Evolutionary conservation across 1,140 invertebrate species (phyloP).

Genomic region (Leptinotarsa lineolata): DNA sequence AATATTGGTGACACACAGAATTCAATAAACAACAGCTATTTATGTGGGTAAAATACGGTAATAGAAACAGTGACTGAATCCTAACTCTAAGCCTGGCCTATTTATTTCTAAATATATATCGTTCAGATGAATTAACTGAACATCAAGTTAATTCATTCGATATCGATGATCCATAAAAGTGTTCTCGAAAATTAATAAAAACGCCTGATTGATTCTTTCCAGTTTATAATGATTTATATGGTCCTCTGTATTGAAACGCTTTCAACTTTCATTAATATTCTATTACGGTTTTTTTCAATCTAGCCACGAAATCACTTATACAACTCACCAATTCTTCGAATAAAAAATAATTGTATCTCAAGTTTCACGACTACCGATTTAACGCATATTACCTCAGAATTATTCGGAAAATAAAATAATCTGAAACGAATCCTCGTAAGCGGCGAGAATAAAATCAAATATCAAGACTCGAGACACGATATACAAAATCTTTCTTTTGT

Average conservation of each 20-base stretch:
- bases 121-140: no score
- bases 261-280: neutral
- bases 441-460: neutral
- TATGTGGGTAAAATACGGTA: no score
- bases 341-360: constrained; percentile 1
- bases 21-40: no score
- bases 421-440: neutral
- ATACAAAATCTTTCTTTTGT: neutral
- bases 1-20: no score
- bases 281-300: neutral
- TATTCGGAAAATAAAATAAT: neutral
- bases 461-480: neutral
- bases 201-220: neutral
- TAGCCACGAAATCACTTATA: neutral
- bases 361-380: neutral
- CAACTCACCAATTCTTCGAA: neutral
- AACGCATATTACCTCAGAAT: neutral
- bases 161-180: neutral
- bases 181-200: neutral
- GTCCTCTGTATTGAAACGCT: neutral
- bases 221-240: neutral
- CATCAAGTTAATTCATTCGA: neutral
- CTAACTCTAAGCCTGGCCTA: no score
- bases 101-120: no score
- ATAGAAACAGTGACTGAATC: no score